Evolutionary conservation across 2,888 invertebrate genomes (phyloP), one percentile per base, ranked within the genome.

Genomic region (Apamea anceps): DNA sequence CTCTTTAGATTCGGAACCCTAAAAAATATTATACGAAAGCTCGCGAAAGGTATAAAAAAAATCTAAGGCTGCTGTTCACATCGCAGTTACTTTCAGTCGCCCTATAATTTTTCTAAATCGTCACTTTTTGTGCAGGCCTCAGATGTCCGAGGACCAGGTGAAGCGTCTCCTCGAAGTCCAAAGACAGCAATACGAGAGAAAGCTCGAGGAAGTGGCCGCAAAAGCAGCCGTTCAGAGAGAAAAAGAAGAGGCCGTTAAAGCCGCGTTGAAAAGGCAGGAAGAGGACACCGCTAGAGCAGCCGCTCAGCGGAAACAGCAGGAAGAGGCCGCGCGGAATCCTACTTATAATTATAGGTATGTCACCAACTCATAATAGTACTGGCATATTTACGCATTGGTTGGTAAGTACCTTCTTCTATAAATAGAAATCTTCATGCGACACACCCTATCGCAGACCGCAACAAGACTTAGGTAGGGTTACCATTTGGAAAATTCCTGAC

Each of bases 141-240:
- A 79, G 51, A 77, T 88, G 66, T 62, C 87, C 1, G 63, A 80
- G 48, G 72, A 51, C 0, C 75, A 81, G 25, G 76, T 88, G 28
- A n/a, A 42, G 37, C 80, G 72, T 3, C 66, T 88, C 3, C 79
- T 88, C 13, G 79, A 85, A 18, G 12, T 32, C 13, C 88, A 88
- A 70, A 82, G 88, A 70, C 21, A 48, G 32, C 65, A 82, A 72
- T 88, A 82, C 21, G 88, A 88, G 72, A 80, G 66, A 10, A 87
- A 81, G 51, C 84, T 84, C 12, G 80, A 88, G 66, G 79, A 88
- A 18, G 57, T 80, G 12, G 62, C 80, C 4, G 76, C 82, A 0
- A 74, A 32, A 37, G 82, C 80, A 25, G 81, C 66, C 0, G 60
- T 77, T 32, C 77, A 66, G 37, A 75, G 25, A 28, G 70, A 15